A percentile compares a stretch with the other conserved stretches of the same genome.
Evolutionary conservation across 2,888 invertebrate genomes (phyloP).

Genomic region (Linnaemya vulpina): DNA sequence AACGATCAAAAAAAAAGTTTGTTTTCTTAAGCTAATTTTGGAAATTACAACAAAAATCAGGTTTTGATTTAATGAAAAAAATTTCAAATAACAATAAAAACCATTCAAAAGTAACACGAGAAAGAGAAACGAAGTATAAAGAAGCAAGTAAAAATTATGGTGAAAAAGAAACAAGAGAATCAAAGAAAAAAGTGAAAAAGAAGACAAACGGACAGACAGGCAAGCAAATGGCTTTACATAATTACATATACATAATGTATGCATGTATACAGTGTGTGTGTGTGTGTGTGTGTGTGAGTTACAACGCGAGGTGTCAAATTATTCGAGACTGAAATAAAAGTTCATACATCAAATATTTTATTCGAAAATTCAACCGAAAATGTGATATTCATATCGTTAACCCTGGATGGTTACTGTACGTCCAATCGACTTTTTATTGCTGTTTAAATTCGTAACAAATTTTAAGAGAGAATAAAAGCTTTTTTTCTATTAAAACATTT

Average conservation of each 20-base stretch:
- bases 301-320: no score
- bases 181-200: neutral
- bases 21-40: slow-evolving; percentile 20
- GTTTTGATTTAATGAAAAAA: slow-evolving; percentile 76
- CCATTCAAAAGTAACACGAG: slow-evolving; percentile 17
- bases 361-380: no score
- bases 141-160: slow-evolving; percentile 9
- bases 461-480: no score
- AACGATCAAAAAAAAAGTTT: slow-evolving; percentile 35
- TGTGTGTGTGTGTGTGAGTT: neutral
- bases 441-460: no score
- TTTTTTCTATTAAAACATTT: no score
- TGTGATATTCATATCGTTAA: no score
- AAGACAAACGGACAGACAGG: slow-evolving; percentile 6
- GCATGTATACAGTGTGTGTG: neutral
- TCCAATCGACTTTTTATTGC: no score
- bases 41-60: slow-evolving; percentile 74
- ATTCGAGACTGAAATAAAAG: no score
- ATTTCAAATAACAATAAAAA: slow-evolving; percentile 73
- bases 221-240: neutral
- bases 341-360: no score
- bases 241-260: neutral
- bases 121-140: neutral
- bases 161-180: neutral
- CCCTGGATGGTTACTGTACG: no score